Conservation (phyloP, 2,113 vertebrate genomes). For the Dendrocopos noguchii region DNA sequence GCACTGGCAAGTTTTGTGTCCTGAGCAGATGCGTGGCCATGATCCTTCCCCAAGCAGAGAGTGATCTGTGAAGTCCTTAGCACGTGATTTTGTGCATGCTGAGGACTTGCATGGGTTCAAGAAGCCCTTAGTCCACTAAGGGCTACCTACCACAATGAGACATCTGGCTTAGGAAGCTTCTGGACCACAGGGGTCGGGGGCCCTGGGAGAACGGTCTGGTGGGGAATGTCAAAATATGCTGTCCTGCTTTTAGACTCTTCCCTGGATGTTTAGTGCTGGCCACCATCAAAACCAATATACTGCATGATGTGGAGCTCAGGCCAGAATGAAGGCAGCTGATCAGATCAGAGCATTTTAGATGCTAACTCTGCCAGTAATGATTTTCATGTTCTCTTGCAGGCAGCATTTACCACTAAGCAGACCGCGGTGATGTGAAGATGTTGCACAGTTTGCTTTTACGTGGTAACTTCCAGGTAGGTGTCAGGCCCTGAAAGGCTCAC, state of each 20-base stretch:
- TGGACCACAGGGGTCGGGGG: not conserved
- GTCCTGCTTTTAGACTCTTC: not conserved
- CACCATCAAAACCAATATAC: not conserved
- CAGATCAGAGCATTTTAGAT: not conserved
- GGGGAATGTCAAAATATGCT: not conserved
- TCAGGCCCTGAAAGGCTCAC: not conserved
- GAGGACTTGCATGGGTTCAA: not conserved
- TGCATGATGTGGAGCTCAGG: not conserved
- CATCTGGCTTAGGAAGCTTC: not conserved
- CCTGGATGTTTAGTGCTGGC: not conserved
- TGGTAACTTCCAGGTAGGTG: not conserved
- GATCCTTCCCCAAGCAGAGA: not conserved
- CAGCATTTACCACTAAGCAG: not conserved
- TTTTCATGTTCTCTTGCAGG: not conserved
- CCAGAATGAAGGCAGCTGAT: not conserved
- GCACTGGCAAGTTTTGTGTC: not conserved
- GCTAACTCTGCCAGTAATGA: not conserved
- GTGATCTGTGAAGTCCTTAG: not conserved
- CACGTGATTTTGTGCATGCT: not conserved
- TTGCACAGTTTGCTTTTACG: not conserved
- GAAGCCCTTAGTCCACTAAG: not conserved
- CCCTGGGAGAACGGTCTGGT: not conserved
- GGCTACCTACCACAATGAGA: not conserved
- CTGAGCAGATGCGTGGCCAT: rapidly evolving
- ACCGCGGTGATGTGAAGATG: not conserved